Base-by-base conservation (phyloP, 1,140 invertebrate species). In the Apis florea region DNA sequence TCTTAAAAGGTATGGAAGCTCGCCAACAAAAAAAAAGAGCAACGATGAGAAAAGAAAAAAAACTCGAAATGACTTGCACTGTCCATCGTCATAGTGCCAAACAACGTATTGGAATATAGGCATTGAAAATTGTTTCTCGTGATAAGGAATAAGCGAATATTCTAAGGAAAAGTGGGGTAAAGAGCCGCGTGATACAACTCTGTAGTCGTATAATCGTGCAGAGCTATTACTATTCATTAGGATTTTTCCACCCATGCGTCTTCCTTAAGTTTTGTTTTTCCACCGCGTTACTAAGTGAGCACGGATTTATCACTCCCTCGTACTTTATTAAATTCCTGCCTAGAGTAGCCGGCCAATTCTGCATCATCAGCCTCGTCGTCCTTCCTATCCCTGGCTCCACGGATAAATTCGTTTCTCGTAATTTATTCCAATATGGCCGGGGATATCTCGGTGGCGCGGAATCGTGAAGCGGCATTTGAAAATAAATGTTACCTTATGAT, bases 161-260 rank as follows among this genome's bases (percentile, higher is more conserved):
- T 26, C 59, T n/a, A 61, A 59, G 1, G 53, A 54, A 68, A 56
- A 13, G 66, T 63, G 54, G 73, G 58, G 69, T 69, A 66, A 85
- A 85, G 69, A 70, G 63, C 24, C 40, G 68, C 51, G 76, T 64
- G 82, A 78, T 86, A 86, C 85, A 66, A 66, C 53, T 24, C 77
- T 74, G 69, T 77, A 53, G 67, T 31, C 51, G 67, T 81, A 61
- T 81, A 85, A 84, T 75, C 82, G 76, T 74, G 79, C 79, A 15
- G 51, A 5, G 80, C 88, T 89, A 90, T 90, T 90, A 90, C 84
- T 90, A 90, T 90, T 90, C 89, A 90, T 90, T 90, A 90, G 89
- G 88, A 90, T 89, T 90, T 90, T 90, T 90, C 88, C 88, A 90
- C 82, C 89, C 75, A 90, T 89, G 85, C 78, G 89, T 90, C 89